Conservation (phyloP, 2,888 invertebrate species). For the Tortricodes alternella region DNA sequence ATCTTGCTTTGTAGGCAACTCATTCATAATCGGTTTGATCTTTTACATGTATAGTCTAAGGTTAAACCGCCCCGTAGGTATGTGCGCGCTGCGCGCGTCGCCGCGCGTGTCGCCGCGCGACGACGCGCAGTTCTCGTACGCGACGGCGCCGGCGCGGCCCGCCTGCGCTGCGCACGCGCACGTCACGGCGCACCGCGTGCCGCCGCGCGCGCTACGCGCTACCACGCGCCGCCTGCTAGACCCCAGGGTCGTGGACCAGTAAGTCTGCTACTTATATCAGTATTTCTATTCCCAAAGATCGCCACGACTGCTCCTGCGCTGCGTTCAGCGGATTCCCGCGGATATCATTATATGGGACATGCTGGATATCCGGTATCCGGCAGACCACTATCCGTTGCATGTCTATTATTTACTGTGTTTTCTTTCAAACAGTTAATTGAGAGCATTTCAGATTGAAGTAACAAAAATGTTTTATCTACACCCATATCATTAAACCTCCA, state of each 20-base stretch:
- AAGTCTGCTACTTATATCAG: conserved; percentile 28
- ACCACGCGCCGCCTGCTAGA: conserved; percentile 39
- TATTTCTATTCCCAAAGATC: not conserved
- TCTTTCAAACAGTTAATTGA: no score
- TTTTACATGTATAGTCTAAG: not conserved
- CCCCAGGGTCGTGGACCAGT: conserved; percentile 50
- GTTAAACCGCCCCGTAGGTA: conserved; percentile 56
- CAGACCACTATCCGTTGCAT: no score
- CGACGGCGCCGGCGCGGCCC: conserved; percentile 35
- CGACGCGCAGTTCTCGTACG: conserved; percentile 85
- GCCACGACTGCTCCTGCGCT: no score
- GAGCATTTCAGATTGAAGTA: no score
- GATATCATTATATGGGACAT: no score
- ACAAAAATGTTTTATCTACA: no score
- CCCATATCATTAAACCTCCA: no score
- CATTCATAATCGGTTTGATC: no score
- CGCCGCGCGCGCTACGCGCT: conserved; percentile 43
- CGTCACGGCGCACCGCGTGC: conserved; percentile 58
- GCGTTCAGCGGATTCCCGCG: no score
- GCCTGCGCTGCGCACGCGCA: conserved; percentile 58
- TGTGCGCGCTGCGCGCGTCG: conserved; percentile 84
- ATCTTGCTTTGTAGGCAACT: no score
- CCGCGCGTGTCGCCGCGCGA: conserved; percentile 85
- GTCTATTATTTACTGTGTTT: no score
- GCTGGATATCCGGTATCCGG: no score